Evolutionary conservation across 2,113 vertebrate genomes (phyloP), one percentile per base, ranked within the genome.

Genomic region (chimpanzee (Pan troglodytes)): DNA sequence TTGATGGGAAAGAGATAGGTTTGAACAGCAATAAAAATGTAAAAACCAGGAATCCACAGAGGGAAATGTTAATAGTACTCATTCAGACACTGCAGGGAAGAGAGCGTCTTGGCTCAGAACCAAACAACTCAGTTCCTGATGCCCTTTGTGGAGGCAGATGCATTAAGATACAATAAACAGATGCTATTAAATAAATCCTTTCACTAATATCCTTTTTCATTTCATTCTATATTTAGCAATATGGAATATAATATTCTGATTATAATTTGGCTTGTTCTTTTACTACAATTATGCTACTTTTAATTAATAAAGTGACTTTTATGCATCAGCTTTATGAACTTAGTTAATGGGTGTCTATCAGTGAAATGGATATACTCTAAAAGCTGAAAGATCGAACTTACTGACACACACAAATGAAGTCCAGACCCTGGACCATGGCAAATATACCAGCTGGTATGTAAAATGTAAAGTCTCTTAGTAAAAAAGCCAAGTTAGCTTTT

Each of bases 151-250:
- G 35, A 85, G 16, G 59, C 23, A 93, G 43, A 52, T n/a, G 13
- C 14, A 83, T n/a, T 89, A n/a, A 85, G 52, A 10, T 83, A 32
- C 8, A 40, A 23, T 80, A 94, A 85, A 88, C 11, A 55, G 59
- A 75, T 61, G 9, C 32, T 48, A 76, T 78, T 52, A 94, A 86
- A 68, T 57, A 80, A 57, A 17, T 70, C n/a, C 43, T 72, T 90
- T 73, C 38, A 55, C 11, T 61, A 93, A 80, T 70, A 73, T 25
- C 0, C 8, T 57, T 92, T 90, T 72, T 57, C 80, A 2, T 45
- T 95, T 85, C 84, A 76, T 76, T 91, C n/a, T 11, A 32, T 89
- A n/a, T 18, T 82, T 40, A 96, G 3, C 52, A 94, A 83, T 32
- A 11, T 25, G 18, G 25, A 35, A 22, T 50, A 20, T 45, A 92